A percentile compares a stretch with the other conserved stretches of the same genome.
phyloP scores from a whole-genome alignment of 1,140 invertebrate species.

The Tetragonula clypearis region DNA sequence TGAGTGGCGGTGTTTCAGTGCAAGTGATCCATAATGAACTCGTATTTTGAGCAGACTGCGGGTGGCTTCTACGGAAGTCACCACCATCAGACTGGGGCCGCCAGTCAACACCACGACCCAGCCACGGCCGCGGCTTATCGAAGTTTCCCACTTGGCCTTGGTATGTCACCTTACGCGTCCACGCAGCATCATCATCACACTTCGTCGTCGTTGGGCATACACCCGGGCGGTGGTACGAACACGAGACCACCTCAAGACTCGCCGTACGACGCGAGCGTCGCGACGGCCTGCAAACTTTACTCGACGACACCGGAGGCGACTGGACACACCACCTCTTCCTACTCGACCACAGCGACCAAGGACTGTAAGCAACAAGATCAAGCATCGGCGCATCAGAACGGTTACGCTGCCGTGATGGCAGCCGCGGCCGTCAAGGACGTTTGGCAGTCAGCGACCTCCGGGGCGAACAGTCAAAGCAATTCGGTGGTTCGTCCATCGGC shows the following conservation, averaged over 20 bases:
- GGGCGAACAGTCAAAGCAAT: conserved; percentile 85
- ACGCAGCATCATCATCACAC: conserved; percentile 89
- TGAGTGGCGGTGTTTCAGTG: conserved; percentile 72
- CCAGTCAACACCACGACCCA: conserved; percentile 87
- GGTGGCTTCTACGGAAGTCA: conserved; percentile 94
- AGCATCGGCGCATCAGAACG: conserved; percentile 86
- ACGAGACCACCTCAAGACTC: conserved; percentile 92
- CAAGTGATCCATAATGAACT: conserved; percentile 89
- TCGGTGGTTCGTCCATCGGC: conserved; percentile 90
- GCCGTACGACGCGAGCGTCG: conserved; percentile 93
- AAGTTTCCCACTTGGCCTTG: conserved; percentile 91
- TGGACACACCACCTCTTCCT: conserved; percentile 83
- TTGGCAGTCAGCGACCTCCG: conserved; percentile 84
- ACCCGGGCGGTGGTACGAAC: conserved; percentile 85
- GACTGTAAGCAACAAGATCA: conserved; percentile 86
- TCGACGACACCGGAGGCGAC: conserved; percentile 85
- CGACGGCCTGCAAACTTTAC: conserved; percentile 92
- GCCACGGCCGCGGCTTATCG: conserved; percentile 87
- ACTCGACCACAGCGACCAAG: conserved; percentile 82
- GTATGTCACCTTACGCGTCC: conserved; percentile 91
- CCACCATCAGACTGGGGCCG: conserved; percentile 88
- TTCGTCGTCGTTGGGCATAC: conserved; percentile 80
- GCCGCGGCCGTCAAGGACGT: conserved; percentile 86
- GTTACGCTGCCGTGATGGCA: conserved; percentile 85
- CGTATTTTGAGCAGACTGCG: conserved; percentile 94